phyloP scores from a whole-genome alignment of 2,797 vertebrate genomes.

The Caiman crocodilus region DNA sequence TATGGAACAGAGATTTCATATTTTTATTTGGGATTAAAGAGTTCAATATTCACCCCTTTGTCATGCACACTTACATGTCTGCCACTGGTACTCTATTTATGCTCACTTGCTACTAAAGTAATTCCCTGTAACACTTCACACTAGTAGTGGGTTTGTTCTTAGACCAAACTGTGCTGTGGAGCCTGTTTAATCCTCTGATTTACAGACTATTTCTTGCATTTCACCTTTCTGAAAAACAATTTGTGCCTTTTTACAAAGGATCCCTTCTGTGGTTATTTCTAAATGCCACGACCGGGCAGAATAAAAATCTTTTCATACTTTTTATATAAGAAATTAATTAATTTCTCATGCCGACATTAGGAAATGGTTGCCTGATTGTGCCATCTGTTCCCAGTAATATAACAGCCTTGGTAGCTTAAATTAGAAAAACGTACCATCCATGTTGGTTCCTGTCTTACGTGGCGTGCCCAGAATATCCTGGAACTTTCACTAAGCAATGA shows the following conservation, averaged over 20 bases:
- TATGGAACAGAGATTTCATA: rapidly evolving
- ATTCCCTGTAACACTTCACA: rapidly evolving
- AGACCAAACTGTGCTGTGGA: rapidly evolving
- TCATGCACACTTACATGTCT: rapidly evolving
- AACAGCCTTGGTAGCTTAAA: neutral
- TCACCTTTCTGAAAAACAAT: neutral
- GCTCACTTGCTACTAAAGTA: neutral
- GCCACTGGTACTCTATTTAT: rapidly evolving
- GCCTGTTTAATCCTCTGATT: rapidly evolving
- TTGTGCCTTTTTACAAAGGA: neutral
- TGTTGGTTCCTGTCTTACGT: rapidly evolving
- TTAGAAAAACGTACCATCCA: rapidly evolving
- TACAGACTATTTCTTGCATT: neutral
- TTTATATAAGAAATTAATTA: neutral
- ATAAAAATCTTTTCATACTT: rapidly evolving
- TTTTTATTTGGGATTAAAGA: neutral
- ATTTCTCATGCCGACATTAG: neutral
- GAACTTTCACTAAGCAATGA: rapidly evolving
- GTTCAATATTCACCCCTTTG: neutral
- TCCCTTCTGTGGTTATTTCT: rapidly evolving
- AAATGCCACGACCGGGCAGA: rapidly evolving
- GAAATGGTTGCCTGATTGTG: neutral
- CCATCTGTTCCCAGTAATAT: neutral
- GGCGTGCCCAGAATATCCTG: rapidly evolving
- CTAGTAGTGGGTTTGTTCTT: rapidly evolving